Conservation (phyloP, 1,140 invertebrate genomes). For the Rhopalosiphum maidis region DNA sequence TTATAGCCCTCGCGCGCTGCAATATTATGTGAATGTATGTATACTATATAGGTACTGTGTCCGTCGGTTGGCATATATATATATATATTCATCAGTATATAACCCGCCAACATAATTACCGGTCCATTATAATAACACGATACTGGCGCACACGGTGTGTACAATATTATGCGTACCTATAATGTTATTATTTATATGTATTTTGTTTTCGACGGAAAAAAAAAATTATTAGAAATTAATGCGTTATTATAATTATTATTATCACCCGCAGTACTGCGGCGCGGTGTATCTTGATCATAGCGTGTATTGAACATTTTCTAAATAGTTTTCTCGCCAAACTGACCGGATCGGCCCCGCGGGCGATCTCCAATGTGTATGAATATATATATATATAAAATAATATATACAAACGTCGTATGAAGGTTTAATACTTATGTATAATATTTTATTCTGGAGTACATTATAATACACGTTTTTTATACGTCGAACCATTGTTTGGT, state of each 20-base stretch:
- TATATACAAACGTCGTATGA: not conserved
- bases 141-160: not conserved
- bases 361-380: not conserved
- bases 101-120: conserved; percentile 42
- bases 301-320: conserved; percentile 31
- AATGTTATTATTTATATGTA: not conserved
- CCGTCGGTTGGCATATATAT: conserved; percentile 15
- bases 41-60: not conserved
- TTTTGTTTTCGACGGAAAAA: not conserved
- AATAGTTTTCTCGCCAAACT: conserved; percentile 51
- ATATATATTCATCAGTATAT: not conserved
- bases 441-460: not conserved
- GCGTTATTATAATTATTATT: not conserved
- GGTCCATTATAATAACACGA: conserved; percentile 45
- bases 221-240: not conserved
- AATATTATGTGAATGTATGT: not conserved
- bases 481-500: not conserved
- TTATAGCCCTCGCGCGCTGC: not conserved
- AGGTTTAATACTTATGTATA: not conserved
- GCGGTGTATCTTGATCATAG: conserved; percentile 26
- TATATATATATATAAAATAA: not conserved
- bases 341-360: conserved; percentile 24
- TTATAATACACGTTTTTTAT: not conserved
- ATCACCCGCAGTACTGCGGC: not conserved
- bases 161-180: not conserved